Base-by-base conservation (phyloP, 2,113 vertebrate species). In the Passer montanus region DNA sequence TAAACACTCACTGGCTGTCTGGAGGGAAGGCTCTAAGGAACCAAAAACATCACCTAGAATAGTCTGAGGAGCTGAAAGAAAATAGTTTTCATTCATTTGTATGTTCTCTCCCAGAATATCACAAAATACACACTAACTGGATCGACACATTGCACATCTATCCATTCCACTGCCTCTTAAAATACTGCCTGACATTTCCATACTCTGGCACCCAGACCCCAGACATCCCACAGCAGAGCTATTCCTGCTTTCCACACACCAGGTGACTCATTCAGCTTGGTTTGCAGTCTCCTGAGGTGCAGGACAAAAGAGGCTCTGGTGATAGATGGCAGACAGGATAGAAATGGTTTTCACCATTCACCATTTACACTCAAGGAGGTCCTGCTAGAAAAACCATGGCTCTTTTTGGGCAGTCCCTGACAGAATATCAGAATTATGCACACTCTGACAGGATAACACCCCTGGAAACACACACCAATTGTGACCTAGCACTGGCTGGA, bases 351-450 rank as follows among this genome's bases (percentile, higher is more conserved):
- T 47, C 46, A 47, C 46, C 20, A 21, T 46, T 46, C 44, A 21
- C 44, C 46, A 47, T 47, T 47, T 31, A 33, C 19, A 37, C 16
- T 58, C 59, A 49, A 1, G 0, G 0, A 18, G 60, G 15, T 52
- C n/a, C 41, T 84, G 19, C n/a, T 17, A 14, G 39, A 83, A 92
- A 66, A 26, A 35, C 7, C 16, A 24, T 0, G 43, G 31, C 6
- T 49, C 41, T n/a, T 22, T 47, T 52, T 30, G 35, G 39, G 23
- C 47, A 52, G 27, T 21, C 11, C 13, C 8, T 41, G 84, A 27
- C 50, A 85, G 15, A 78, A 1, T 8, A 49, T 10, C 52, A 75
- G 56, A 46, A 39, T 3, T 35, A 12, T 35, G 33, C 33, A 55
- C 26, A 43, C 20, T 16, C 26, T 23, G 59, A 60, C 5, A 10